These are phyloP conservation scores for Coreoperca whiteheadi DNA, from an alignment of 2,113 vertebrate species.

Conservation along the genomic window DNA sequence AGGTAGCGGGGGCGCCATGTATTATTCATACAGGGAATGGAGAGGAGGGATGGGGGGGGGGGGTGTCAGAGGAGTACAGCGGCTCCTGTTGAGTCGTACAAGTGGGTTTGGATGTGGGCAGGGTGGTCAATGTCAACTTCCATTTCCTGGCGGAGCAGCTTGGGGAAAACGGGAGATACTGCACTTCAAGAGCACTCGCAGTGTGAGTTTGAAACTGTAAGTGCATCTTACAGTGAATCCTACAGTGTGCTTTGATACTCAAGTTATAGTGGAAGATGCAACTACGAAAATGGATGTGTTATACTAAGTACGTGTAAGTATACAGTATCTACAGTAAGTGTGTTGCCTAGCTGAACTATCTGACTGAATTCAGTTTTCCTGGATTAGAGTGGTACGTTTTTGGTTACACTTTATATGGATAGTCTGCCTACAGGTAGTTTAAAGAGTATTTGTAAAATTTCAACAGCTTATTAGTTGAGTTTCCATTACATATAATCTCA, in stretches of 20 bases:
- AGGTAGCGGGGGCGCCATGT: constrained; percentile 78
- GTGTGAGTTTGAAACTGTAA: constrained; percentile 46
- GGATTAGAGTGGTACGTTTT: background rate
- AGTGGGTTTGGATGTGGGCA: constrained; percentile 70
- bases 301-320: background rate
- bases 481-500: too few relatives aligned
- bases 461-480: too few relatives aligned
- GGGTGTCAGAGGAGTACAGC: constrained; percentile 59
- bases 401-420: too few relatives aligned
- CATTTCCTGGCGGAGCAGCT: constrained; percentile 68
- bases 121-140: constrained; percentile 74
- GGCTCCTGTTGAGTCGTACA: constrained; percentile 55
- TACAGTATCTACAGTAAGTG: background rate
- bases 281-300: background rate
- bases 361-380: too few relatives aligned
- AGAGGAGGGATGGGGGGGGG: background rate
- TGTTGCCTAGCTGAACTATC: background rate
- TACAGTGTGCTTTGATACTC: constrained; percentile 28
- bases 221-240: constrained; percentile 48
- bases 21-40: constrained; percentile 71
- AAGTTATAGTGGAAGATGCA: constrained; percentile 8
- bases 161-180: constrained; percentile 38
- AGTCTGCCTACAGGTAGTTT: too few relatives aligned
- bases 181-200: constrained; percentile 51
- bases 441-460: too few relatives aligned